A percentile compares a stretch with the other conserved stretches of the same genome.
Conservation (phyloP, 2,797 vertebrate species). For the Myotis daubentonii region DNA sequence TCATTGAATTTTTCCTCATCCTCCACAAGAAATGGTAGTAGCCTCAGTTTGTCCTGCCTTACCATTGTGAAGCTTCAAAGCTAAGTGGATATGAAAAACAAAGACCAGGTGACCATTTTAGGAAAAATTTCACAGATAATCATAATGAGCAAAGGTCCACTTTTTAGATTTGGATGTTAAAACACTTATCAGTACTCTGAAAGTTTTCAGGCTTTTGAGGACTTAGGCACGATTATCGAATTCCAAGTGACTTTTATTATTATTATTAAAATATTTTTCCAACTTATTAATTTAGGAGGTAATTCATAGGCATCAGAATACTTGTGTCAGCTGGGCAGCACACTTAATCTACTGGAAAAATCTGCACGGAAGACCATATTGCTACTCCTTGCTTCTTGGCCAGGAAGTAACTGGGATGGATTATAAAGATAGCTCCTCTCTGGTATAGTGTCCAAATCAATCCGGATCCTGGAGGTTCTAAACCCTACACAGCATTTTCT, state of each 20-base stretch:
- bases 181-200: background rate
- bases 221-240: background rate
- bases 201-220: constrained; percentile 32
- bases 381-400: background rate
- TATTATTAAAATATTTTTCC: constrained; percentile 14
- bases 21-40: background rate
- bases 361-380: background rate
- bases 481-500: background rate
- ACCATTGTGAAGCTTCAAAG: background rate
- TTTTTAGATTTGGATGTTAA: constrained; percentile 20
- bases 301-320: background rate
- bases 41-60: background rate
- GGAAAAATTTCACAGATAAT: constrained; percentile 20
- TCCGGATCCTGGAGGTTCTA: background rate
- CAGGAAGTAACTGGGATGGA: background rate
- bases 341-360: background rate
- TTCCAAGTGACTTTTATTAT: background rate
- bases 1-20: background rate
- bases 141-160: background rate
- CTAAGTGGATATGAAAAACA: background rate
- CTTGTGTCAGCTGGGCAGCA: background rate
- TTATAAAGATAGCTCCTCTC: background rate
- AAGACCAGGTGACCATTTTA: background rate
- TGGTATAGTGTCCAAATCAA: background rate
- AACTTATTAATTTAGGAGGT: background rate